A percentile compares a stretch with the other conserved stretches of the same genome.
Evolutionary conservation across 1,140 invertebrate species (phyloP).

Genomic region (Caerostris extrusa): DNA sequence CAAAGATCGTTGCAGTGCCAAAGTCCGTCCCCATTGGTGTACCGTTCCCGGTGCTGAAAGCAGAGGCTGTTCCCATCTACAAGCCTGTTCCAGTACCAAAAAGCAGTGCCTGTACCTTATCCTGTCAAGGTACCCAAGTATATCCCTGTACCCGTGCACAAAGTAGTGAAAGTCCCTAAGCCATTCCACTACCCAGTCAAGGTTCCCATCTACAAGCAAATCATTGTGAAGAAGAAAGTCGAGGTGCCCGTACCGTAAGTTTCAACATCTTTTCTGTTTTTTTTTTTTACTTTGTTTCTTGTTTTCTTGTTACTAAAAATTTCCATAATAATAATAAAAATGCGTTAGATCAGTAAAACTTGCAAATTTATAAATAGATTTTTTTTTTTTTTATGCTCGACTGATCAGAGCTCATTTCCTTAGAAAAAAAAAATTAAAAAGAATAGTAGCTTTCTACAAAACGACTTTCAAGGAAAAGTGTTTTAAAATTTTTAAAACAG

Average conservation of each 20-base stretch:
- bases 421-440: too few relatives aligned
- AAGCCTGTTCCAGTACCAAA: constrained; percentile 78
- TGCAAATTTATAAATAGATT: too few relatives aligned
- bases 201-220: constrained; percentile 80
- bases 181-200: constrained; percentile 79
- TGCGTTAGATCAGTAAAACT: too few relatives aligned
- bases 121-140: constrained; percentile 80
- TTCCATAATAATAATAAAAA: too few relatives aligned
- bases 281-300: too few relatives aligned
- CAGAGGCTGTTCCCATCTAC: constrained; percentile 79
- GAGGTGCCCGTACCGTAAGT: constrained; percentile 80
- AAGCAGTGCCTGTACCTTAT: constrained; percentile 77
- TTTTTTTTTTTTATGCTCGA: too few relatives aligned
- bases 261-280: background rate
- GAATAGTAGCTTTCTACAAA: too few relatives aligned
- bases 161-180: constrained; percentile 79
- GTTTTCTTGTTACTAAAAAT: too few relatives aligned
- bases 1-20: constrained; percentile 79
- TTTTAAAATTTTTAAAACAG: too few relatives aligned
- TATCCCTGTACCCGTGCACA: constrained; percentile 79
- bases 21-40: constrained; percentile 79
- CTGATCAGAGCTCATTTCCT: too few relatives aligned
- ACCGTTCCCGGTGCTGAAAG: constrained; percentile 79
- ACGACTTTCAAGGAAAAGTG: too few relatives aligned
- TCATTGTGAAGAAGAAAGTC: constrained; percentile 80